Base-by-base conservation (phyloP, 2,888 invertebrate species). In the Stenotaenia linearis region DNA sequence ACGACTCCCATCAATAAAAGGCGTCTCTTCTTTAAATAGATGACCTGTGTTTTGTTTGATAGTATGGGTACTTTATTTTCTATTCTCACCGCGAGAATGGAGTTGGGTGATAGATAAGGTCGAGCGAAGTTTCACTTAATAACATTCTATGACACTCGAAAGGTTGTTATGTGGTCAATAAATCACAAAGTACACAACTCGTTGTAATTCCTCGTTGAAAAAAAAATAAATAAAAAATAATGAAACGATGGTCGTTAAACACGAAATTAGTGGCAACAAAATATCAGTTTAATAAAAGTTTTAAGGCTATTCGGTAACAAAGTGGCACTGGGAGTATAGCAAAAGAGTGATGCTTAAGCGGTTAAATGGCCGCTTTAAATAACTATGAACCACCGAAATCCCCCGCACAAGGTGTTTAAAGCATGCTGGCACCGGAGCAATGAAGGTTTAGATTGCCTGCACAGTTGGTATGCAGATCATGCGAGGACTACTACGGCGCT, bases 331-430 rank as follows among this genome's bases (percentile, higher is more conserved):
- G 56, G 56, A 56, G 56, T n/a, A n/a, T 56, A 23, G 56, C 56
- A 56, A 56, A 56, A 56, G 56, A 56, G 56, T 56, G 56, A 56
- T 56, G 56, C 56, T 56, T 56, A 56, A 56, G 56, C 56, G 56
- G 56, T 56, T 56, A 56, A 56, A 56, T 56, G 56, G 56, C 56
- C 21, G 56, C 56, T 56, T 56, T 56, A 56, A 56, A 56, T 56
- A 56, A 56, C 56, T 56, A 56, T 56, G 56, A 56, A 56, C n/a
- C 56, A 56, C 21, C n/a, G 21, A 56, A 56, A 56, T n/a, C 23
- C 7, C 21, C 56, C 10, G 56, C 56, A 56, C 56, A 23, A 56
- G 56, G 56, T 56, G 56, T 56, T 56, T 56, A 56, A 56, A 56
- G 56, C 56, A 56, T 56, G 56, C 18, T 56, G 56, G 18, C 56